Conservation (phyloP, 2,888 invertebrate genomes). For the Parnassius smintheus region DNA sequence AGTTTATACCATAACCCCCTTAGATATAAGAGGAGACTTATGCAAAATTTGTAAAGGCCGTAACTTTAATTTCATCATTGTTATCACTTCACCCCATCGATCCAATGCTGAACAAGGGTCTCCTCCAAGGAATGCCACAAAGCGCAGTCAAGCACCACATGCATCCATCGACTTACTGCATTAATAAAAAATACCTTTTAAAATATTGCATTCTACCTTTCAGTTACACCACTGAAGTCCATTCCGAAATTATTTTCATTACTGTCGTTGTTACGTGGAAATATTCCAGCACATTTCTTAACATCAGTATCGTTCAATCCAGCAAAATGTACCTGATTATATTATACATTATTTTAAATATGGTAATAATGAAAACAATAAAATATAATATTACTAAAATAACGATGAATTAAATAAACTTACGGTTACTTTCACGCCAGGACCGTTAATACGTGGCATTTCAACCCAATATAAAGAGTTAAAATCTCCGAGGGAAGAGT, state of each 20-base stretch:
- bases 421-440: constrained; percentile 50
- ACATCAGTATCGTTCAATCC: constrained; percentile 41
- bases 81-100: too few relatives aligned
- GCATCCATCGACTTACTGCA: too few relatives aligned
- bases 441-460: constrained; percentile 28
- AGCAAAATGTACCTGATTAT: constrained; percentile 32
- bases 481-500: constrained; percentile 40
- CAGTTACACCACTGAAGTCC: constrained; percentile 60
- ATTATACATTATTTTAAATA: too few relatives aligned
- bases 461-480: constrained; percentile 51
- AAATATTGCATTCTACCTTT: constrained; percentile 38
- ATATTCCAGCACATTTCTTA: constrained; percentile 42
- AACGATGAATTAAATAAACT: constrained; percentile 10
- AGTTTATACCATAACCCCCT: too few relatives aligned
- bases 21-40: too few relatives aligned
- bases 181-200: too few relatives aligned
- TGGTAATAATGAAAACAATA: background rate
- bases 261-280: constrained; percentile 21
- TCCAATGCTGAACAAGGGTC: too few relatives aligned
- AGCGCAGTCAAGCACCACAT: too few relatives aligned
- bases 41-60: too few relatives aligned
- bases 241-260: constrained; percentile 44
- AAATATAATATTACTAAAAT: background rate
- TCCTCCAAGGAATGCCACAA: too few relatives aligned
- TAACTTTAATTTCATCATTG: too few relatives aligned